phyloP scores from a whole-genome alignment of 2,797 vertebrate genomes.

The Chaenodraco wilsoni region DNA sequence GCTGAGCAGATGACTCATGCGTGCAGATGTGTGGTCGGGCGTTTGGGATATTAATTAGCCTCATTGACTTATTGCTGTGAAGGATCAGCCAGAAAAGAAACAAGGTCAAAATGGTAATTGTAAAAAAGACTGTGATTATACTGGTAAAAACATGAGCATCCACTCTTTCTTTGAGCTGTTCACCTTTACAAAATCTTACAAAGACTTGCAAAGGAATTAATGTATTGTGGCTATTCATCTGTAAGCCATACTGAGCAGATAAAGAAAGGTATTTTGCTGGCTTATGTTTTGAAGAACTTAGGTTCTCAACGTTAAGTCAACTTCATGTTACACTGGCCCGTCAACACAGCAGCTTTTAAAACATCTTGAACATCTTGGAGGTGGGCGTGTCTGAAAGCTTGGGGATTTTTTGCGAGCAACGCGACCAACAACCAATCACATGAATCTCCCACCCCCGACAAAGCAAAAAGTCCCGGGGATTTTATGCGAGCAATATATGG shows the following conservation, averaged over 20 bases:
- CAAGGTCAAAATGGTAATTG: slow-evolving; percentile 45
- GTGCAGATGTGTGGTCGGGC: slow-evolving; percentile 1
- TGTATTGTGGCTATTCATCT: slow-evolving; percentile 3
- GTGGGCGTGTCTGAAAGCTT: too few relatives aligned
- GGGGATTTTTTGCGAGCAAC: too few relatives aligned
- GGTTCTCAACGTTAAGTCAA: neutral
- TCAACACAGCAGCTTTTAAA: too few relatives aligned
- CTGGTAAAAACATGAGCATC: neutral
- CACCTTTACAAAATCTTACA: neutral
- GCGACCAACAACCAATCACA: too few relatives aligned
- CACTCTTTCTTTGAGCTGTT: neutral
- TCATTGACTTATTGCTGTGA: slow-evolving; percentile 53
- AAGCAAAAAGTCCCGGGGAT: too few relatives aligned
- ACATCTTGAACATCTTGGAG: too few relatives aligned
- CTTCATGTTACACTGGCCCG: neutral
- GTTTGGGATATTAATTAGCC: slow-evolving; percentile 61
- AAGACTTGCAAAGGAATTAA: neutral
- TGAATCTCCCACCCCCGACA: too few relatives aligned
- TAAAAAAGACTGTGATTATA: slow-evolving; percentile 23
- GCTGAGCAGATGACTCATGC: slow-evolving; percentile 38
- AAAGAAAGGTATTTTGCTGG: neutral
- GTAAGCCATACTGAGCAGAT: neutral
- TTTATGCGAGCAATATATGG: too few relatives aligned
- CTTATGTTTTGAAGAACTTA: neutral
- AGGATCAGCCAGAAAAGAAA: slow-evolving; percentile 50